Evolutionary conservation across 1,140 invertebrate species (phyloP), one percentile per base, ranked within the genome.

Genomic region (Tetragnatha versicolor): DNA sequence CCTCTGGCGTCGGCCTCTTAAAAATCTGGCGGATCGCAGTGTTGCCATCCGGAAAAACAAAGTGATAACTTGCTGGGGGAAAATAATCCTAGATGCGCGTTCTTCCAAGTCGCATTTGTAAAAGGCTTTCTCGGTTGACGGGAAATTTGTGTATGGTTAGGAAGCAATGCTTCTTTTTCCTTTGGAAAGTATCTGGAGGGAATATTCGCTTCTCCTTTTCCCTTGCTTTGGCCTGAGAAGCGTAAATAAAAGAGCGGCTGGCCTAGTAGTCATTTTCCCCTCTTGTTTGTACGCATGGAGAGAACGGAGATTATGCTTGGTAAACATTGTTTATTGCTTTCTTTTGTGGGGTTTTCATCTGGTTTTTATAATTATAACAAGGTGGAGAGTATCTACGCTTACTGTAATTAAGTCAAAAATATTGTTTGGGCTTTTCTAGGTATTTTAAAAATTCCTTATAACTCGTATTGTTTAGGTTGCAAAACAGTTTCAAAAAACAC

Each of bases 41-140:
- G 60, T 63, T 63, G 60, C 60, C 60, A 63, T 39, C 60, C 37
- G 37, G 60, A 63, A 63, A 63, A 63, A 42, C 60, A 63, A 63
- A 63, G 60, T 63, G 60, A 63, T 63, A 63, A 63, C 60, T 63
- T 42, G 58, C n/a, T 22, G 22, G 33, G 37, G 58, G 27, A 22
- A 63, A 63, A 25, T 42, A 39, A 42, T 39, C 37, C 35, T 39
- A 33, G 37, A 20, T 42, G 60, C 60, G 37, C 33, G 33, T 37
- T 22, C 20, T 42, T 31, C 55, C 31, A 17, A n/a, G 55, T 29
- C 9, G 2, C 27, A 55, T 55, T 55, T 55, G 51, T 22, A 25
- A 22, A 55, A 17, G 25, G 51, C 51, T 55, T 55, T 55, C 20
- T 14, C 6, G 51, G 10, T 22, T 10, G 5, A 22, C 51, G 12